Percentiles rank a stretch among this genome's conserved stretches.
Conservation (phyloP, 2,113 vertebrate genomes). For the Lutjanus erythropterus region DNA sequence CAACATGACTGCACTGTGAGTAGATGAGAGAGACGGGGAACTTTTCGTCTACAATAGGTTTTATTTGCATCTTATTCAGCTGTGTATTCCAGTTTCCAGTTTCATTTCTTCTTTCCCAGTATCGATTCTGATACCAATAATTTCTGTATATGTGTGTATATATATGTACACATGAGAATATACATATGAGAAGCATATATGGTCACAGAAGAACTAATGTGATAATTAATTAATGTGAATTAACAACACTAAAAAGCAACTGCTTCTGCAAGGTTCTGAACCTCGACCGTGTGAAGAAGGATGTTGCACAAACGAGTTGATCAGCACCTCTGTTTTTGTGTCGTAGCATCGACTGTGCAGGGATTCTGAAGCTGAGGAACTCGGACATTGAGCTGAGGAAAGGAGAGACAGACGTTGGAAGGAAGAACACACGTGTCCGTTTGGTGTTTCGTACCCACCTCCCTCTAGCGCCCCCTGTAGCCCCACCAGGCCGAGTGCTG, state of each 20-base stretch:
- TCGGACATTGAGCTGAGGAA: slow-evolving; percentile 95
- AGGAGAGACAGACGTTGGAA: slow-evolving; percentile 93
- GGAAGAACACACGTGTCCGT: slow-evolving; percentile 93
- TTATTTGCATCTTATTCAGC: background rate
- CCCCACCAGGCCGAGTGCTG: slow-evolving; percentile 86
- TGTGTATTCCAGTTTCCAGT: background rate
- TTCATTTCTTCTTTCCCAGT: too few species aligned
- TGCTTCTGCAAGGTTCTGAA: too few species aligned
- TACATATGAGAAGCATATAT: too few species aligned
- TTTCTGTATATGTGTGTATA: too few species aligned
- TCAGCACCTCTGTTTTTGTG: too few species aligned
- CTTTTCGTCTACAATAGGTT: background rate
- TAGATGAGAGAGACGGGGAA: background rate
- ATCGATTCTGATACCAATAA: too few species aligned
- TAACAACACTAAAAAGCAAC: too few species aligned
- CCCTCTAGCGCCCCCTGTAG: slow-evolving; percentile 83
- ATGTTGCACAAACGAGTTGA: too few species aligned
- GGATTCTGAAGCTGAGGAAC: slow-evolving; percentile 94
- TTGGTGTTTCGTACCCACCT: slow-evolving; percentile 92
- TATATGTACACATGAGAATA: too few species aligned
- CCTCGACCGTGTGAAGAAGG: too few species aligned
- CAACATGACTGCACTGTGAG: slow-evolving; percentile 95
- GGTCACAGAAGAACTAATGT: too few species aligned
- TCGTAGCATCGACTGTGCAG: slow-evolving; percentile 92
- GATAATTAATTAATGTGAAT: too few species aligned